Evolutionary conservation across 2,888 invertebrate species (phyloP), one percentile per base, ranked within the genome.

Genomic region (Agrotis ipsilon): DNA sequence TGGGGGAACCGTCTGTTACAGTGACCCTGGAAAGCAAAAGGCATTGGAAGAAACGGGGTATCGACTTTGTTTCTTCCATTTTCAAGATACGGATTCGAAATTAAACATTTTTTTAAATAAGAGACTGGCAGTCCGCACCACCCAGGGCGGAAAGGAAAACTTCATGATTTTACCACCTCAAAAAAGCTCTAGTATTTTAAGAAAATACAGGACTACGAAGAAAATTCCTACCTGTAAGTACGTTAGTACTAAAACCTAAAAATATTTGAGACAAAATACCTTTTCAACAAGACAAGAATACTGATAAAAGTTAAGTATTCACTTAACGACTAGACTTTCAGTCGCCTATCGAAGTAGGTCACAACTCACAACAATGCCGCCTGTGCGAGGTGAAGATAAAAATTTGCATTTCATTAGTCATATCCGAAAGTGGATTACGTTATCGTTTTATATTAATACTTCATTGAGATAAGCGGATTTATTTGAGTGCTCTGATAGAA

Each of bases 371-470:
- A 52, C 45, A 66, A 55, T 18, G 46, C 18, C 19, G 14, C 7
- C 27, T n/a, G 13, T 19, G 16, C 39, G 62, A 59, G 21, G 48
- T 24, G 49, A 16, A 61, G 74, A 71, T 75, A 65, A 74, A 69
- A 63, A 58, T 9, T 48, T 54, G 52, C 62, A 72, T 51, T 67
- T 65, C 54, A 72, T 70, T 72, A 69, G n/a, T 74, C 19, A 48
- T 66, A 72, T 58, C 54, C 43, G 11, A 57, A 61, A 45, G 46
- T 49, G 62, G 77, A 72, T 74, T 71, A 58, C 16, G 54, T 63
- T 72, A 79, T 79, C 72, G 48, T 60, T 27, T 64, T 51, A 58
- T 73, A 74, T 78, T 49, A 59, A 70, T 77, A 68, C 58, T 59
- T 46, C 43, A 58, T 65, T 67, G 49, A 74, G 68, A 77, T 81